Percentiles rank a stretch among this genome's conserved stretches.
phyloP scores from a whole-genome alignment of 1,140 invertebrate genomes.

The Platyscapa corneri region DNA sequence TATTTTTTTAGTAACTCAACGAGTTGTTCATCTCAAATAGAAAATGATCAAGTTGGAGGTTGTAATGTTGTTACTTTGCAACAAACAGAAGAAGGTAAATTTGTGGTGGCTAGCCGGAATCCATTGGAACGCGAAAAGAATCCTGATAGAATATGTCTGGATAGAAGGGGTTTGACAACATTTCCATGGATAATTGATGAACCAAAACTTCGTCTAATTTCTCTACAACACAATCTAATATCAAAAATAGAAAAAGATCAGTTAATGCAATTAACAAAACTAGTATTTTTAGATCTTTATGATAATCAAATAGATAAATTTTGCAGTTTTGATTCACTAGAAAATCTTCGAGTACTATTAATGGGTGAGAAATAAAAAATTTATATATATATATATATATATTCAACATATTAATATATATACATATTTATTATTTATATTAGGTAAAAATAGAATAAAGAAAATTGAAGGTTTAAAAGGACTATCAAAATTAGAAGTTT shows the following conservation, averaged over 20 bases:
- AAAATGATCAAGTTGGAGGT: constrained; percentile 67
- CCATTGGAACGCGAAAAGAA: constrained; percentile 82
- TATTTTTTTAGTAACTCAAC: constrained; percentile 53
- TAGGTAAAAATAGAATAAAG: constrained; percentile 83
- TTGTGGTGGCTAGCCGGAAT: constrained; percentile 79
- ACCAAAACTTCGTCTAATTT: constrained; percentile 85
- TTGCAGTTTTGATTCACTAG: constrained; percentile 82
- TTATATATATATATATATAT: too few relatives aligned
- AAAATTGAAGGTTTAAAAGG: constrained; percentile 82
- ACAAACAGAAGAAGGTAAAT: constrained; percentile 75
- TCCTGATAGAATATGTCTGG: constrained; percentile 85
- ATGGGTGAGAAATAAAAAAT: constrained; percentile 76
- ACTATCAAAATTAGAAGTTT: constrained; percentile 86
- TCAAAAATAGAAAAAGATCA: constrained; percentile 81
- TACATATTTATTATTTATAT: neutral
- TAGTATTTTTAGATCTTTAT: constrained; percentile 94
- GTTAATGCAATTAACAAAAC: constrained; percentile 79
- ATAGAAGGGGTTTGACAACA: constrained; percentile 83
- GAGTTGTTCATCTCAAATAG: constrained; percentile 64
- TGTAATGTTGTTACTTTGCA: constrained; percentile 66
- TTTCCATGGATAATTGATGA: constrained; percentile 88
- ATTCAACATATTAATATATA: neutral
- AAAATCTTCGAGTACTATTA: constrained; percentile 87
- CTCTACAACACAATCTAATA: constrained; percentile 93
- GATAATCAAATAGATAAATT: constrained; percentile 94